These are phyloP conservation scores for Pipa parva DNA, from an alignment of 2,113 vertebrate genomes.

Conservation along the genomic window DNA sequence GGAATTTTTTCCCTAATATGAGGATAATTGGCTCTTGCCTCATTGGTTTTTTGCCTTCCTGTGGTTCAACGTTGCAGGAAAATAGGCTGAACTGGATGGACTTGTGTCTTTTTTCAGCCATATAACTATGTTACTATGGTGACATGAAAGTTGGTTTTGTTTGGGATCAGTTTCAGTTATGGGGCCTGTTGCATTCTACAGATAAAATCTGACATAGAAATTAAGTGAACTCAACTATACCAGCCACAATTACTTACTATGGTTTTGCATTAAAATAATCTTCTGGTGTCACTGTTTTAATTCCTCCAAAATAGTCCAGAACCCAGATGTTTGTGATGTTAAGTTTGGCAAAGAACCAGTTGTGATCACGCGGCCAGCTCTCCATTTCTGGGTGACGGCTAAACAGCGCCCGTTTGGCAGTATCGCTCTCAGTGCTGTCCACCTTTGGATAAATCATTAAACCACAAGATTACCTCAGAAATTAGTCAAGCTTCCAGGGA, in stretches of 20 bases:
- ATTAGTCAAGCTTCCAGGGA: no score
- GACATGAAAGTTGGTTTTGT: no score
- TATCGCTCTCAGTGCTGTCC: conserved; percentile 66
- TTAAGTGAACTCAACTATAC: no score
- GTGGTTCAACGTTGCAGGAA: no score
- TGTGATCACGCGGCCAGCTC: conserved; percentile 81
- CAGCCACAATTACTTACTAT: conserved; percentile 59
- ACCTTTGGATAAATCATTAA: conserved; percentile 59
- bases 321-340: conserved; percentile 92
- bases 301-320: conserved; percentile 90
- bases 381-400: conserved; percentile 87
- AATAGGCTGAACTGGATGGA: no score
- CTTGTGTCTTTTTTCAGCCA: no score
- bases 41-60: no score
- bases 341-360: conserved; percentile 93
- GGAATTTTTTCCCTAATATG: no score
- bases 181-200: no score
- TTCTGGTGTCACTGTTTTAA: conserved; percentile 80
- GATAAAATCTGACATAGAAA: neutral
- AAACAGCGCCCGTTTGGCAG: conserved; percentile 78
- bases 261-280: conserved; percentile 79
- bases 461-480: neutral
- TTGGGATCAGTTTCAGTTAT: no score
- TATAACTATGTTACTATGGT: no score
- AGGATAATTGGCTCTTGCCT: no score